phyloP scores from a whole-genome alignment of 2,888 invertebrate genomes.

The Xylophagus ater region DNA sequence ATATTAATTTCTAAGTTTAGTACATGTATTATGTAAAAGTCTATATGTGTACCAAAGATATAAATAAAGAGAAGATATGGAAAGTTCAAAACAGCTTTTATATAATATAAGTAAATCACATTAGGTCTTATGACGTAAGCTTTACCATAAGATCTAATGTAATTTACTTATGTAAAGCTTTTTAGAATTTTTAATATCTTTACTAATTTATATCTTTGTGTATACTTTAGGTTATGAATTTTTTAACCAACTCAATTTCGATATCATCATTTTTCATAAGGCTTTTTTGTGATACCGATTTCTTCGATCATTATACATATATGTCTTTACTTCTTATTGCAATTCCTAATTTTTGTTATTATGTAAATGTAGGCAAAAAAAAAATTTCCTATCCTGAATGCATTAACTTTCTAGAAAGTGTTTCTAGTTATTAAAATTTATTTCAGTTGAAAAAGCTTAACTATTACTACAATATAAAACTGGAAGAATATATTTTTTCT shows the following conservation, averaged over 20 bases:
- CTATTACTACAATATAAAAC: constrained; percentile 1
- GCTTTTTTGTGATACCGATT: no score
- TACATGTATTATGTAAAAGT: background rate
- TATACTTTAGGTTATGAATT: constrained; percentile 6
- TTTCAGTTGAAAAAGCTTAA: constrained; percentile 5
- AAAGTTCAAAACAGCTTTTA: constrained; percentile 5
- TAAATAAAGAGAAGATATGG: background rate
- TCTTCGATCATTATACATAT: background rate
- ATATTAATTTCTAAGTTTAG: no score
- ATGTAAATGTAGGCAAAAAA: background rate
- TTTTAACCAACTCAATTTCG: background rate
- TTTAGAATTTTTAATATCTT: no score
- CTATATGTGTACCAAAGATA: background rate
- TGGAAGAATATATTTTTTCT: background rate
- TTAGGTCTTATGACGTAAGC: no score
- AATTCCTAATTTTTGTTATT: background rate
- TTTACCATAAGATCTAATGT: no score
- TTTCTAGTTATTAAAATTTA: constrained; percentile 16
- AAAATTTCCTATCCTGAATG: background rate
- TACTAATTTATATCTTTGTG: no score
- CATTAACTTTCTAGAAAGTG: constrained; percentile 8
- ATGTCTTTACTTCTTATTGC: background rate
- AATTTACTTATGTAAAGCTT: no score
- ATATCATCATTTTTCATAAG: background rate
- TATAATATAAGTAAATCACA: no score